Evolutionary conservation across 2,797 vertebrate genomes (phyloP), one percentile per base, ranked within the genome.

Genomic region (Helostoma temminkii): DNA sequence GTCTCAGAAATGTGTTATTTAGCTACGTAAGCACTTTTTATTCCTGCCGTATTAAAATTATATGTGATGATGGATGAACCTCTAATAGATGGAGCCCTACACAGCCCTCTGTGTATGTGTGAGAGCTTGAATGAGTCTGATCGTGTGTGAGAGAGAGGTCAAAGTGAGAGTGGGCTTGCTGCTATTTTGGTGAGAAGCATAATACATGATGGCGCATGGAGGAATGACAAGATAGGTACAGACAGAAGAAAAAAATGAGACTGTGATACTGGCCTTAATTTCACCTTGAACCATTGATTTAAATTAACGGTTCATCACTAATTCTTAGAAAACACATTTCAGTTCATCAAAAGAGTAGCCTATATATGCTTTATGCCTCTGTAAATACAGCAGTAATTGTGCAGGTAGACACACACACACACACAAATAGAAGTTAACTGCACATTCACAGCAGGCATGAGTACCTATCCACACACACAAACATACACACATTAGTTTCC

Each of bases 31-130:
- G 90, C 88, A 86, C 68, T 34, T 90, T 89, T 89, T 89, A 77
- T 83, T 78, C 70, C 49, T 66, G 30, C 66, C 37, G 8, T 84
- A 89, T 90, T 84, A 90, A 90, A 90, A 83, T 91, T 76, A 88
- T 58, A 90, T 89, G 85, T 74, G 81, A 86, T 89, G 90, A 89
- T 89, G 84, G 88, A 90, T 84, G 76, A 76, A 73, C 62, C 81
- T 74, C 84, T 91, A 89, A 89, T 88, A 88, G 82, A 82, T 65
- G 71, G 54, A 83, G 66, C 71, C 81, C 76, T 70, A 74, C 25
- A 83, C 36, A 45, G 19, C 45, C 43, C 15, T 43, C 14, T 26
- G 19, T 36, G 10, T 52, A 8, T 60, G 37, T 46, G 56, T 55
- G 24, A 34, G 58, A 34, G 41, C 57, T 30, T 47, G 14, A 36